Percentiles rank a stretch among this genome's conserved stretches.
These are phyloP conservation scores for Microdon myrmicae DNA, from an alignment of 2,888 invertebrate species.

Conservation along the genomic window DNA sequence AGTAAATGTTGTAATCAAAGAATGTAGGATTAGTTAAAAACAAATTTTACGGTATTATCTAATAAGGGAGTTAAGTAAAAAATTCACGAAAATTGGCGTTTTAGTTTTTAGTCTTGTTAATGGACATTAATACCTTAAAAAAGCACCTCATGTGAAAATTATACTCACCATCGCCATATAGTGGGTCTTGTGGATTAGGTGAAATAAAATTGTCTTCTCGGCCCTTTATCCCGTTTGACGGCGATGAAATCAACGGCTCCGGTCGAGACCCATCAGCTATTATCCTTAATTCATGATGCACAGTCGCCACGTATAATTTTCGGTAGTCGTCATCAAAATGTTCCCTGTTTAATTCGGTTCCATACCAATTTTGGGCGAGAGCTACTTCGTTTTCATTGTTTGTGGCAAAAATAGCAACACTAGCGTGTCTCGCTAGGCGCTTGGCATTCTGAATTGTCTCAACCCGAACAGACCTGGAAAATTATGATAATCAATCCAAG, in stretches of 20 bases:
- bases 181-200: conserved; percentile 77
- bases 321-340: conserved; percentile 81
- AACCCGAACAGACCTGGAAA: conserved; percentile 72
- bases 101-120: no score
- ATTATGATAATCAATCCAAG: neutral
- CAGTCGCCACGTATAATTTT: conserved; percentile 82
- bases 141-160: no score
- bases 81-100: no score
- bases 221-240: conserved; percentile 84
- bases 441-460: conserved; percentile 86
- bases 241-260: conserved; percentile 82
- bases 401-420: conserved; percentile 90
- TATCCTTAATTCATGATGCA: conserved; percentile 72
- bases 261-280: conserved; percentile 60
- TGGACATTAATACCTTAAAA: neutral
- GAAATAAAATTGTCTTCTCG: conserved; percentile 82
- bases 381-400: conserved; percentile 98
- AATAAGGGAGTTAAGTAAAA: no score
- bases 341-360: conserved; percentile 68
- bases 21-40: no score
- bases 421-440: conserved; percentile 86
- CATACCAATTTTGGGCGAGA: conserved; percentile 82
- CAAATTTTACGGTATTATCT: no score
- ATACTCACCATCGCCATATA: conserved; percentile 84
- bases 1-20: no score